Evolutionary conservation across 1,140 invertebrate genomes (phyloP).

Genomic region (Callitettix versicolor): DNA sequence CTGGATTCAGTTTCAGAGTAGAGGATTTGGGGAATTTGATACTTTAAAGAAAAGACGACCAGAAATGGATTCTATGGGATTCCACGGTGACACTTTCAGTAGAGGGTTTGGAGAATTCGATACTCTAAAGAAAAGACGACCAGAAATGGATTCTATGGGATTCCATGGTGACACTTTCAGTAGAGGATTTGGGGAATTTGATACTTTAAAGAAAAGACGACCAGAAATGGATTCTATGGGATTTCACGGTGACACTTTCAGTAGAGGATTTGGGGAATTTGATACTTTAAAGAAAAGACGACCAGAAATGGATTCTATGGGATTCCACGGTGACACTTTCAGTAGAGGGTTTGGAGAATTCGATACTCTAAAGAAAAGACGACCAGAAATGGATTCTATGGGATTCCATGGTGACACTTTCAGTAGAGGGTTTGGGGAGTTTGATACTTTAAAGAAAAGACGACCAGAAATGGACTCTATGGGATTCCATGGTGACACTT

Average conservation of each 20-base stretch:
- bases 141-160: constrained; percentile 24
- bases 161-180: constrained; percentile 32
- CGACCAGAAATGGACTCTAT: constrained; percentile 35
- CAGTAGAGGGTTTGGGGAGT: constrained; percentile 37
- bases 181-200: constrained; percentile 26
- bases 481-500: constrained; percentile 37
- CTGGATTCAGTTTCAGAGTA: constrained; percentile 23
- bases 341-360: constrained; percentile 28
- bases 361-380: constrained; percentile 32
- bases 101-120: constrained; percentile 30
- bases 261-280: constrained; percentile 38
- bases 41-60: constrained; percentile 31
- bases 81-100: constrained; percentile 24
- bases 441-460: constrained; percentile 36
- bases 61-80: constrained; percentile 26
- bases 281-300: constrained; percentile 35
- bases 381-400: constrained; percentile 26
- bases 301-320: constrained; percentile 28
- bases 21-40: constrained; percentile 27
- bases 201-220: constrained; percentile 28
- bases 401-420: constrained; percentile 30
- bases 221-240: constrained; percentile 21
- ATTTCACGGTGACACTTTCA: constrained; percentile 30
- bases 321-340: constrained; percentile 33
- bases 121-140: constrained; percentile 29